phyloP scores from a whole-genome alignment of 2,113 vertebrate genomes.

The Leucosticte australis region DNA sequence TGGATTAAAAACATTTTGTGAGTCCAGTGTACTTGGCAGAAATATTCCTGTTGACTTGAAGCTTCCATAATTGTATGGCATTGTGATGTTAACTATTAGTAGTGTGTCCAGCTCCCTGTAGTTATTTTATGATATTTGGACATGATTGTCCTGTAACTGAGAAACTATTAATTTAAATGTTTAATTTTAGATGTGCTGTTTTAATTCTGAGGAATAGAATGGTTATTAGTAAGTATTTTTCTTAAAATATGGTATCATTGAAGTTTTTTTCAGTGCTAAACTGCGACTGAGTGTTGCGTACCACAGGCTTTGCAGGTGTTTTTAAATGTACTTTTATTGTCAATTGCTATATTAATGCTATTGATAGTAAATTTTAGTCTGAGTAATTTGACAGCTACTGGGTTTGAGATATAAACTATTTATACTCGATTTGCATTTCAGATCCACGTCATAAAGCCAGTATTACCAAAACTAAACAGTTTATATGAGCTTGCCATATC shows the following conservation, averaged over 20 bases:
- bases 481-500: slow-evolving; percentile 82
- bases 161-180: not conserved
- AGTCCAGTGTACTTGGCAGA: fast-evolving
- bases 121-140: not conserved
- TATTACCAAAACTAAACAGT: slow-evolving; percentile 87
- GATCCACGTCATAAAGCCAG: slow-evolving; percentile 93
- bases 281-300: fast-evolving
- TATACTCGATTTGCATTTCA: slow-evolving; percentile 56
- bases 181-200: not conserved
- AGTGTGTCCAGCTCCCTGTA: not conserved
- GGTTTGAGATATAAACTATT: not conserved
- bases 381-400: not conserved
- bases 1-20: not conserved
- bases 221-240: not conserved
- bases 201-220: not conserved
- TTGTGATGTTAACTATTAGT: not conserved
- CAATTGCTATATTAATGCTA: not conserved
- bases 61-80: fast-evolving
- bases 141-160: not conserved
- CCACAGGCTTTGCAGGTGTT: not conserved
- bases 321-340: not conserved
- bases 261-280: not conserved
- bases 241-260: fast-evolving
- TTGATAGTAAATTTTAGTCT: not conserved
- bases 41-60: not conserved